phyloP scores from a whole-genome alignment of 2,797 vertebrate species.

The Muraenolepis orangiensis region DNA sequence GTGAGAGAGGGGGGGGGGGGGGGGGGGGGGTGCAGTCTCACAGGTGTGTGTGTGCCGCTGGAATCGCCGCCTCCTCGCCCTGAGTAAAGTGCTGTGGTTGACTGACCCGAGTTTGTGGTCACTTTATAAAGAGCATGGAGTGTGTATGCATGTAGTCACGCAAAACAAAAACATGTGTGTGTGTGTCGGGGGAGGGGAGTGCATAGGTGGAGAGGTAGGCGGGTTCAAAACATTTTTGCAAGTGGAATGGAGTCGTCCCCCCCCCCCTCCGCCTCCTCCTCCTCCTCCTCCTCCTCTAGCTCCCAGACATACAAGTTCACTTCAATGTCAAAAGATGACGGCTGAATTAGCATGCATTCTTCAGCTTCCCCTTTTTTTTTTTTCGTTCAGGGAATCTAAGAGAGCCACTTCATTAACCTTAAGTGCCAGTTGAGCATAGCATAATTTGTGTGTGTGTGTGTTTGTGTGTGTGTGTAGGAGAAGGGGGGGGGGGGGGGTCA shows the following conservation, averaged over 20 bases:
- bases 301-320: not conserved
- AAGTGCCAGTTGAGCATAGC: not conserved
- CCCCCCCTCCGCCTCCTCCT: constrained; percentile 34
- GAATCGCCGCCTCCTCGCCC: constrained; percentile 32
- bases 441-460: not conserved
- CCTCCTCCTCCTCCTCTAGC: too few relatives aligned
- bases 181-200: constrained; percentile 47
- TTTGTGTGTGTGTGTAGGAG: not conserved
- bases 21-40: constrained; percentile 40
- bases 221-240: constrained; percentile 66
- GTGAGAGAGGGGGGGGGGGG: not conserved
- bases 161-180: constrained; percentile 44
- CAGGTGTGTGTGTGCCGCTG: constrained; percentile 47
- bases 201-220: constrained; percentile 73
- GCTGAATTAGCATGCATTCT: not conserved
- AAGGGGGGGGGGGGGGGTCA: constrained; percentile 5
- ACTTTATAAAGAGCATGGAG: constrained; percentile 58
- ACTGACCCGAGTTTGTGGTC: constrained; percentile 47
- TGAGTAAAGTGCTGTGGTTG: constrained; percentile 67
- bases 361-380: not conserved
- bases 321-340: constrained; percentile 22
- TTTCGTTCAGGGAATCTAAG: not conserved
- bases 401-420: not conserved
- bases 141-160: constrained; percentile 59
- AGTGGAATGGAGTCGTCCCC: constrained; percentile 60